phyloP scores from a whole-genome alignment of 2,113 vertebrate species.

The Tetrax tetrax region DNA sequence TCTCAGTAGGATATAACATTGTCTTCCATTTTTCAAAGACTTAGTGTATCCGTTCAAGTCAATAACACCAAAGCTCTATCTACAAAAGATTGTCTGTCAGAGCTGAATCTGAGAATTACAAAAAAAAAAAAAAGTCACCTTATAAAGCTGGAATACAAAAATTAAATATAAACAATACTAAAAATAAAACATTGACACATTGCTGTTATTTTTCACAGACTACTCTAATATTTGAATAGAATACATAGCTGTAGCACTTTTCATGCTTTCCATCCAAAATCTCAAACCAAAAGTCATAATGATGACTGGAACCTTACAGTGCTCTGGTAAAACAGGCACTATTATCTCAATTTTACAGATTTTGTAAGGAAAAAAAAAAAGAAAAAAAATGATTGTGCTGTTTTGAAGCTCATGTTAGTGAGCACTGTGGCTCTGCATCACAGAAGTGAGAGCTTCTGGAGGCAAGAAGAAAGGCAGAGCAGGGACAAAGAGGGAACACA shows the following conservation, averaged over 20 bases:
- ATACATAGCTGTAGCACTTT: not conserved
- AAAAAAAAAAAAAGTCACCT: not conserved
- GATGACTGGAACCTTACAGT: not conserved
- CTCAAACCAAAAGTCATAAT: not conserved
- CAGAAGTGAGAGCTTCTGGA: not conserved
- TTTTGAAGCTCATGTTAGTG: not conserved
- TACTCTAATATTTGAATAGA: not conserved
- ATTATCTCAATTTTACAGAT: not conserved
- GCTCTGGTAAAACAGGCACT: not conserved
- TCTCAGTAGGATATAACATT: not conserved
- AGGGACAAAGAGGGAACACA: not conserved
- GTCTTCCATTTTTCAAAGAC: not conserved
- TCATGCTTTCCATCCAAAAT: not conserved
- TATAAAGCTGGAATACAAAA: not conserved
- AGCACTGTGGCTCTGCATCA: not conserved
- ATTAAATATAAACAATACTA: not conserved
- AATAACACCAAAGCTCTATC: not conserved
- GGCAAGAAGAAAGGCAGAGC: not conserved
- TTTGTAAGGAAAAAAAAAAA: rapidly evolving
- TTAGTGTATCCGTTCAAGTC: not conserved
- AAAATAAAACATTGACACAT: not conserved
- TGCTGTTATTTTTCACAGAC: not conserved
- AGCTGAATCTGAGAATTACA: not conserved
- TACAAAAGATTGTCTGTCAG: not conserved
- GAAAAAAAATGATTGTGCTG: rapidly evolving